Conservation (phyloP, 2,797 vertebrate species). For the Lagodon rhomboides region DNA sequence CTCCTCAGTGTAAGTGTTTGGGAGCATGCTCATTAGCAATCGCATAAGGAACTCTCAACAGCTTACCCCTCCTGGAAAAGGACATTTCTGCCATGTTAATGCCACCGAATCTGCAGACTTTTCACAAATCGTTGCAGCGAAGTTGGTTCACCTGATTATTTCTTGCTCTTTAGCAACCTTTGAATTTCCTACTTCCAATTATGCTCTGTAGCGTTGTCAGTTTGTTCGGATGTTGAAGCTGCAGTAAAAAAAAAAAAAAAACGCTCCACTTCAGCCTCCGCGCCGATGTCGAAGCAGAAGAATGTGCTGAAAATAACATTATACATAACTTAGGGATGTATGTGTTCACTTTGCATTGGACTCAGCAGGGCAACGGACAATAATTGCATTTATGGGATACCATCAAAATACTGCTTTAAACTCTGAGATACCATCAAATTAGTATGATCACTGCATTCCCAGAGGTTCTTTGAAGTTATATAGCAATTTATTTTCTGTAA, state of each 20-base stretch:
- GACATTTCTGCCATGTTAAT: conserved; percentile 56
- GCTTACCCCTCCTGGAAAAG: conserved; percentile 21
- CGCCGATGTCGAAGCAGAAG: background rate
- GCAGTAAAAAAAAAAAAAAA: conserved; percentile 13
- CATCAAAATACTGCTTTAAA: conserved; percentile 29
- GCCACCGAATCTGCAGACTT: conserved; percentile 27
- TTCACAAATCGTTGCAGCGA: conserved; percentile 21
- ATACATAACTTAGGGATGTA: conserved; percentile 5
- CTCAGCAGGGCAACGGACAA: background rate
- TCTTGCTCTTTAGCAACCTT: conserved; percentile 45
- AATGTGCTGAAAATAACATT: background rate
- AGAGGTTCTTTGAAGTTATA: conserved; percentile 56
- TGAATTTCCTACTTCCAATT: conserved; percentile 45
- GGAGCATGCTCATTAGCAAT: conserved; percentile 50
- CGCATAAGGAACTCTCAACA: conserved; percentile 20
- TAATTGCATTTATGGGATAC: conserved; percentile 28
- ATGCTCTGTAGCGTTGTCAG: conserved; percentile 15
- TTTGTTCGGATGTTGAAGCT: conserved; percentile 9
- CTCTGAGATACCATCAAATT: conserved; percentile 39
- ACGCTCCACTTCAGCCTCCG: conserved; percentile 8
- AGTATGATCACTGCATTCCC: conserved; percentile 38
- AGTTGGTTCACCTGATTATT: conserved; percentile 48
- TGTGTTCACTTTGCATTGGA: conserved; percentile 3
- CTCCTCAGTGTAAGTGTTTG: conserved; percentile 24
- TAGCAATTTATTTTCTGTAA: conserved; percentile 49